Evolutionary conservation across 2,797 vertebrate species (phyloP), one percentile per base, ranked within the genome.

Genomic region (Notolepis coatsorum): DNA sequence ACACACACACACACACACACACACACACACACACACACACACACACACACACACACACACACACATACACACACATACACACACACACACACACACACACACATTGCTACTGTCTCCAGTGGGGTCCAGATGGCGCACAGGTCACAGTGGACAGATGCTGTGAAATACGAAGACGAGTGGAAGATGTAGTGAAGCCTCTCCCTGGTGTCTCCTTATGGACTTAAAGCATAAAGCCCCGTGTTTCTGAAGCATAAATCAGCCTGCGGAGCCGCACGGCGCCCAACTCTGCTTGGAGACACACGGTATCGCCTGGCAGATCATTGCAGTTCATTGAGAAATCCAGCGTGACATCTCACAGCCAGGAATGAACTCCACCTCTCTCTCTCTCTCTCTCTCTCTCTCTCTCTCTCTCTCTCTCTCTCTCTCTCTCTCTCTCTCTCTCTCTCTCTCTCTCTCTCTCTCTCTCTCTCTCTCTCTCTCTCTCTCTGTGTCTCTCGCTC

Each of bases 241-340:
- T 54, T 64, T 72, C 33, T 46, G 17, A 73, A 54, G 47, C 45
- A 47, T 77, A 72, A 81, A 75, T 84, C 63, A 66, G 18, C 62
- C 51, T 5, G 62, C n/a, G 20, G 66, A 46, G 65, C 49, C 64
- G 7, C 39, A 42, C 13, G 24, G 58, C 71, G 48, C 61, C 5
- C 3, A 42, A n/a, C n/a, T n/a, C n/a, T n/a, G n/a, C n/a, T n/a
- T n/a, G n/a, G n/a, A n/a, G 47, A 64, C 61, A 28, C 30, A 57
- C n/a, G n/a, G n/a, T n/a, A n/a, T n/a, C n/a, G n/a, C n/a, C n/a
- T n/a, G n/a, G n/a, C n/a, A n/a, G n/a, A n/a, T n/a, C n/a, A 62
- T 67, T 68, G 52, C 61, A 69, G 77, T 56, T 75, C 77, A 87
- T 83, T 79, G 59, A 63, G 66, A 77, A 74, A 76, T 66, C 70